These are phyloP conservation scores for Hirudo medicinalis DNA, from an alignment of 1,140 invertebrate genomes.

Conservation along the genomic window DNA sequence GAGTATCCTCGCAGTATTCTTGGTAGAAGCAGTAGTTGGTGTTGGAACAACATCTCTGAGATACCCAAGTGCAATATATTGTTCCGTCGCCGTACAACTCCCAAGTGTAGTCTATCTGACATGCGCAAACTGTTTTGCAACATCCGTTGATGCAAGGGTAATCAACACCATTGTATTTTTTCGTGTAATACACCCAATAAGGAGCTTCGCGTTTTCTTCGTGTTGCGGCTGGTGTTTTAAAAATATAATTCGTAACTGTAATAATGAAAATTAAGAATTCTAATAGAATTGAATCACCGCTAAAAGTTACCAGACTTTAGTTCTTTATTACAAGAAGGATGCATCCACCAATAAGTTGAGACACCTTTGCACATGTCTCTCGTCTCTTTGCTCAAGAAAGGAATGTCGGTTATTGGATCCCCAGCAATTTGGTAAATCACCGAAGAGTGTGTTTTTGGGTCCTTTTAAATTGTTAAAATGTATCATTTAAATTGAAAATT, in stretches of 20 bases:
- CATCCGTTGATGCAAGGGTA: slow-evolving; percentile 15
- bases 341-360: slow-evolving; percentile 15
- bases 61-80: slow-evolving; percentile 12
- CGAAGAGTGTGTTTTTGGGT: neutral
- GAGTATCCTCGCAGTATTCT: too few relatives aligned
- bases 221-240: neutral
- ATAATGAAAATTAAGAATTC: neutral
- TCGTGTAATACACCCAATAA: neutral
- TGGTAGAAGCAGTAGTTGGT: too few relatives aligned
- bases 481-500: too few relatives aligned
- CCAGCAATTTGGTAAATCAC: slow-evolving; percentile 8
- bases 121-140: slow-evolving; percentile 16
- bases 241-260: neutral
- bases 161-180: neutral
- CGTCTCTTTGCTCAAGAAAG: slow-evolving; percentile 5
- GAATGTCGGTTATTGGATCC: slow-evolving; percentile 4
- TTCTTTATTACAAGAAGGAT: slow-evolving; percentile 6
- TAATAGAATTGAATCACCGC: neutral
- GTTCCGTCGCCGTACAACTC: neutral
- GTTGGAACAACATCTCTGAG: too few relatives aligned
- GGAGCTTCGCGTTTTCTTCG: slow-evolving; percentile 4
- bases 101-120: slow-evolving; percentile 10
- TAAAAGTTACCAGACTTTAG: too few relatives aligned
- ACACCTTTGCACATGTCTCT: slow-evolving; percentile 11
- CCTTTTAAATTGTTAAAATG: too few relatives aligned